phyloP scores from a whole-genome alignment of 37 sponge, comb jelly and placozoan genomes.

The Cliona cf. orientalis region DNA sequence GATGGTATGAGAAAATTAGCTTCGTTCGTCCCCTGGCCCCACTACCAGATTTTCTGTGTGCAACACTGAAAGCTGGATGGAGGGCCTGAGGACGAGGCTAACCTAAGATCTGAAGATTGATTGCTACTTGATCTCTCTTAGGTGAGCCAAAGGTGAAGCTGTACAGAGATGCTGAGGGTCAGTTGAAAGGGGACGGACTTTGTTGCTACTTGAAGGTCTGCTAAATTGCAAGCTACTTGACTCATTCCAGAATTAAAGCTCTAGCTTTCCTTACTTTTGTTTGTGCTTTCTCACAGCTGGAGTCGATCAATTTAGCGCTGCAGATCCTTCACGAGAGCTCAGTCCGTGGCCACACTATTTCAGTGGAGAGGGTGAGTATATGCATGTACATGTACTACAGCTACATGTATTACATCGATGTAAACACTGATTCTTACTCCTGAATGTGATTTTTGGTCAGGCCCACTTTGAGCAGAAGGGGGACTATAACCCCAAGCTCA shows the following conservation, averaged over 20 bases:
- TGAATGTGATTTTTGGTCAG: constrained; percentile 32
- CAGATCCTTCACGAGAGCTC: constrained; percentile 74
- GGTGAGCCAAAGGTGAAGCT: constrained; percentile 90
- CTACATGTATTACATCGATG: too few relatives aligned
- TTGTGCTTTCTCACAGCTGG: constrained; percentile 64
- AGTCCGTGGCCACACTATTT: constrained; percentile 38
- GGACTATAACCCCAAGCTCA: constrained; percentile 82
- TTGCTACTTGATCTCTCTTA: neutral
- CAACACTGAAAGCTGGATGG: too few relatives aligned
- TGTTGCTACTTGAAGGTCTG: constrained; percentile 92
- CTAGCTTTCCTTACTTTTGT: too few relatives aligned
- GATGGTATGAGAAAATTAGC: constrained; percentile 41
- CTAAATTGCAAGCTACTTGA: neutral
- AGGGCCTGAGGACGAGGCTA: neutral
- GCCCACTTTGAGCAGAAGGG: constrained; percentile 93
- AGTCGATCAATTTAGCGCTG: constrained; percentile 88
- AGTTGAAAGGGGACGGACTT: constrained; percentile 93
- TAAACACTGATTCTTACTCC: too few relatives aligned
- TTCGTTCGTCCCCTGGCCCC: neutral
- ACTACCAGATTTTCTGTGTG: neutral
- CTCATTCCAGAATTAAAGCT: neutral
- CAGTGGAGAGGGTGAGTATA: constrained; percentile 75
- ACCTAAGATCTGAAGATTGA: neutral
- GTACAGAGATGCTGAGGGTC: constrained; percentile 81
- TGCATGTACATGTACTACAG: too few relatives aligned